Base-by-base conservation (phyloP, 1,140 invertebrate genomes). In the Temnothorax nylanderi region DNA sequence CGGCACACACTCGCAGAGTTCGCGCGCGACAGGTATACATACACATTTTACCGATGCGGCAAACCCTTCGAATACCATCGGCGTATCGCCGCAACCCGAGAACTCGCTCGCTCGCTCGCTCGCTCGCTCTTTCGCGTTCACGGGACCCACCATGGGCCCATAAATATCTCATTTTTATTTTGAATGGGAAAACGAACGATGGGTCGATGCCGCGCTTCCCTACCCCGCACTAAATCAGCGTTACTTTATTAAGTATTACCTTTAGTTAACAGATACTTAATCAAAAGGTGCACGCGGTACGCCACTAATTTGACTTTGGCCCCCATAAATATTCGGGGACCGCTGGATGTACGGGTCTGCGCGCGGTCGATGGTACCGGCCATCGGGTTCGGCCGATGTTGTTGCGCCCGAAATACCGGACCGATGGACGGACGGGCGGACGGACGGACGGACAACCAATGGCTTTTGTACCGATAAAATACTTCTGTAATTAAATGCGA, bases 221-320 rank as follows among this genome's bases (percentile, higher is more conserved):
- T 87, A 87, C 87, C 85, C 89, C 91, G 87, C 92, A 94, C 94
- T 95, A 95, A 95, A 95, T 95, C 95, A 95, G 94, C 93, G 94
- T 95, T 95, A 95, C 94, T 95, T 95, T 95, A 95, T 95, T 95
- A 95, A 95, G 95, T 95, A 95, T 95, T 95, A 95, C 94, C 94
- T 95, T 95, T 94, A 94, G 94, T 95, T 95, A 95, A 95, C 95
- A 95, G 95, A 95, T 95, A 95, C 95, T 95, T 95, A 95, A 95
- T 95, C 94, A 95, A 95, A 95, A 95, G 94, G 94, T 95, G 93
- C 94, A 94, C 94, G 94, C 95, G 94, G 94, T 95, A 94, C 94
- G 94, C 95, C 94, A 95, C 95, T 95, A 95, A 95, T 95, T 95
- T 95, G 94, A 95, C 95, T 95, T 95, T 95, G 94, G 94, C 93